phyloP scores from a whole-genome alignment of 2,113 vertebrate species.

The Rhagologus leucostigma region DNA sequence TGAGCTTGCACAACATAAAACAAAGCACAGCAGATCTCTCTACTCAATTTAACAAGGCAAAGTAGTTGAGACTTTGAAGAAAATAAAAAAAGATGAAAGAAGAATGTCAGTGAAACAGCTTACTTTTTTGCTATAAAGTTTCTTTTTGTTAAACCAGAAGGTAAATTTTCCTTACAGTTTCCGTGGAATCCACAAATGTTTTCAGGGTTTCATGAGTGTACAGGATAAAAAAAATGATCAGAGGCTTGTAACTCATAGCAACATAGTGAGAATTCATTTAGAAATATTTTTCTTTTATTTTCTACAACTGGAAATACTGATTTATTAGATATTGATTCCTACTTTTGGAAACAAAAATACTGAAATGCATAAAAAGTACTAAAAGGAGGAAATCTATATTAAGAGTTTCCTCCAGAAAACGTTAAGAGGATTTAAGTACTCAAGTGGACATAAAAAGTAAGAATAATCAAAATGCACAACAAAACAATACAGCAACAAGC shows the following conservation, averaged over 20 bases:
- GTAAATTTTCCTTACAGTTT: conserved; percentile 58
- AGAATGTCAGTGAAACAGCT: conserved; percentile 68
- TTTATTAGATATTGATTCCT: conserved; percentile 42
- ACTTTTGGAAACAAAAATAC: conserved; percentile 33
- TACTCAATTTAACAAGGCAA: conserved; percentile 68
- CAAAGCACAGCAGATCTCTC: conserved; percentile 68
- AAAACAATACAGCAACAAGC: conserved; percentile 58
- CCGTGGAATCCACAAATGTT: conserved; percentile 58
- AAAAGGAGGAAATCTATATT: conserved; percentile 62
- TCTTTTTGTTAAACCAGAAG: conserved; percentile 33
- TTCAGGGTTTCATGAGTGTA: conserved; percentile 51
- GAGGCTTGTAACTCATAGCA: conserved; percentile 39
- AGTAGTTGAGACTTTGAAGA: conserved; percentile 65
- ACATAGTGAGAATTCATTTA: conserved; percentile 50
- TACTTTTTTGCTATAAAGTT: conserved; percentile 71
- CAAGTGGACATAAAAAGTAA: conserved; percentile 59
- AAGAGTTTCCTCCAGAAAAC: conserved; percentile 71
- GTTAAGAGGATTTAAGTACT: conserved; percentile 63
- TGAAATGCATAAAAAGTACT: conserved; percentile 67
- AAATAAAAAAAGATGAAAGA: conserved; percentile 68
- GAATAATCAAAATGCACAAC: conserved; percentile 60
- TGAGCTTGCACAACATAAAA: conserved; percentile 69
- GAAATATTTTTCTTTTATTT: conserved; percentile 61
- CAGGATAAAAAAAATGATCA: conserved; percentile 15
- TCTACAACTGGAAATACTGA: conserved; percentile 64